Evolutionary conservation across 2,888 invertebrate genomes (phyloP), one percentile per base, ranked within the genome.

Genomic region (Osmoderma eremita): DNA sequence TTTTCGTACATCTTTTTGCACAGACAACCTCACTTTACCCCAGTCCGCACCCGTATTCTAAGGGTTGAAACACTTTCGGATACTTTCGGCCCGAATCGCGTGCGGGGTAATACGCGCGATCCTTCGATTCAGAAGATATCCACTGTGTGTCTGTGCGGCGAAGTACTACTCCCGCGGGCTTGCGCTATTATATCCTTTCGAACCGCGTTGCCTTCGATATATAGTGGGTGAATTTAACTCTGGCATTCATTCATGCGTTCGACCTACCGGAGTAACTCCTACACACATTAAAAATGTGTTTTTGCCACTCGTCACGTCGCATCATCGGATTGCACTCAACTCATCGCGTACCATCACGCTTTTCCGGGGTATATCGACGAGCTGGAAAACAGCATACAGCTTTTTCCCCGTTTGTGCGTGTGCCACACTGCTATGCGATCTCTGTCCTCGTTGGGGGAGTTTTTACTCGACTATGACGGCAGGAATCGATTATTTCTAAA

Each of bases 41-140:
- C 77, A 73, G 78, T 78, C 78, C 78, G 78, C 78, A 78, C 78
- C 78, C 79, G 79, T 77, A 74, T 76, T 76, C 75, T 75, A 74
- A 75, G 77, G 78, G 76, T 77, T 76, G 75, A 75, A 74, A 75
- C 72, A 71, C 71, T 72, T 72, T 78, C 78, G 77, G 76, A 69
- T 69, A 63, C 50, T 45, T 71, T 78, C 78, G 78, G 73, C 67
- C 39, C 61, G 62, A 69, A 72, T 75, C 78, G 78, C 74, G 69
- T 74, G 74, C 72, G 73, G n/a, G n/a, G 72, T 73, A 73, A 73
- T 73, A 73, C 74, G 75, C 71, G 73, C 72, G 70, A 65, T 70
- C 65, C 61, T 53, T 50, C 67, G 54, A 51, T 63, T 63, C 63
- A 54, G 45, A 41, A 64, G 65, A 24, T 68, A 68, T 69, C 67